Evolutionary conservation across 1,140 invertebrate species (phyloP), one percentile per base, ranked within the genome.

Genomic region (Leptoteleia sp.): DNA sequence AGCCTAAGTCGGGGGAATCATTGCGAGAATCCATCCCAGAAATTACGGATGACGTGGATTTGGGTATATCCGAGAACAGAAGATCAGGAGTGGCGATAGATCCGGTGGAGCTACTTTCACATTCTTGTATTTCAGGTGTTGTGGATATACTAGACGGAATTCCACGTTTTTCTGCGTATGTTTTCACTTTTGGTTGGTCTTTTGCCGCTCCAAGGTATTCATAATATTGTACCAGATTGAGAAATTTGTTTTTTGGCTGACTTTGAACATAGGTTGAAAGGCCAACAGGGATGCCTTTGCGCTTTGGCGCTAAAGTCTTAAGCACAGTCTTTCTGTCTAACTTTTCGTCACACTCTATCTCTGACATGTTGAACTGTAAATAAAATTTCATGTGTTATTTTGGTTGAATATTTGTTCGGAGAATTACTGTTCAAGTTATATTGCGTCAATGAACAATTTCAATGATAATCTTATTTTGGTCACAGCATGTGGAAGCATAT

Each of bases 1-100:
- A 73, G 31, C 70, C 70, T 0, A 48, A 22, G n/a, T 73, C 70
- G 1, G 70, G 70, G n/a, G 70, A 73, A 0, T 40, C 19, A 15
- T 62, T 48, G 0, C 35, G 57, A 4, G 43, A 54, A 5, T 50
- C 55, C 0, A 25, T 35, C 1, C 37, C 47, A 2, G 57, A 64
- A 5, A 57, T 57, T 1, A 73, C 33, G 1, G 70, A 73, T 7
- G 59, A 73, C 9, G 67, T 45, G 1, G 59, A 29, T 40, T 55
- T 64, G 0, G 70, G 57, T 12, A 57, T 6, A 25, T 42, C 19
- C 7, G 54, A 17, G 8, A 16, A 17, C 1, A 57, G 6, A 1
- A 62, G 11, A 11, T 73, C 70, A 12, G 70, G 59, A 2, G 55
- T 45, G 3, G 12, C 22, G 1, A 15, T 42, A 0, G 48, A 72